Conservation (phyloP, 2,113 vertebrate genomes). For the Okapia johnstoni region DNA sequence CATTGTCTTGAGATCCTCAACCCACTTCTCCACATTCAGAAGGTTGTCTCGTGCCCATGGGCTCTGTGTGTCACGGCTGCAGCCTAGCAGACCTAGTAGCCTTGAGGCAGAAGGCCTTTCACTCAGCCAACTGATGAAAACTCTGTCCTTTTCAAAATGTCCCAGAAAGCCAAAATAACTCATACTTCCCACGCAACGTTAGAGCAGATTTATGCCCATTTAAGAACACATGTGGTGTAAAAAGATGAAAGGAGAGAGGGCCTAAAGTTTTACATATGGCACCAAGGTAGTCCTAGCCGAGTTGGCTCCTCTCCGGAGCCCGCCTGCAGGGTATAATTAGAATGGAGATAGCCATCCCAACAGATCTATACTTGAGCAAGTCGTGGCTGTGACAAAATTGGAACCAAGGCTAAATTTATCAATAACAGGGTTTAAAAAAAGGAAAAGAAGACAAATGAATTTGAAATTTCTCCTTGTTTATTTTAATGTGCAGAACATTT, state of each 20-base stretch:
- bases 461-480: constrained; percentile 80
- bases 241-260: constrained; percentile 50
- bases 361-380: constrained; percentile 55
- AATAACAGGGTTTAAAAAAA: constrained; percentile 73
- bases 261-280: constrained; percentile 68
- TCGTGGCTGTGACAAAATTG: constrained; percentile 54
- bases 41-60: not conserved
- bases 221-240: constrained; percentile 47
- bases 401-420: constrained; percentile 75
- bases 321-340: constrained; percentile 49
- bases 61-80: not conserved
- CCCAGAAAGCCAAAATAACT: constrained; percentile 46
- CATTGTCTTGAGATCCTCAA: not conserved
- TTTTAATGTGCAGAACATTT: constrained; percentile 80
- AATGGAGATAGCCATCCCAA: constrained; percentile 48
- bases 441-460: constrained; percentile 80
- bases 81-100: not conserved
- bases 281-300: constrained; percentile 64
- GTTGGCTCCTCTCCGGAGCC: constrained; percentile 49
- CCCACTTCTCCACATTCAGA: not conserved
- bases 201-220: constrained; percentile 41
- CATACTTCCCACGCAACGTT: constrained; percentile 1
- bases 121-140: constrained; percentile 45
- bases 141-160: constrained; percentile 34
- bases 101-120: constrained; percentile 4